Evolutionary conservation across 2,888 invertebrate genomes (phyloP).

Genomic region (Ethmia dodecea): DNA sequence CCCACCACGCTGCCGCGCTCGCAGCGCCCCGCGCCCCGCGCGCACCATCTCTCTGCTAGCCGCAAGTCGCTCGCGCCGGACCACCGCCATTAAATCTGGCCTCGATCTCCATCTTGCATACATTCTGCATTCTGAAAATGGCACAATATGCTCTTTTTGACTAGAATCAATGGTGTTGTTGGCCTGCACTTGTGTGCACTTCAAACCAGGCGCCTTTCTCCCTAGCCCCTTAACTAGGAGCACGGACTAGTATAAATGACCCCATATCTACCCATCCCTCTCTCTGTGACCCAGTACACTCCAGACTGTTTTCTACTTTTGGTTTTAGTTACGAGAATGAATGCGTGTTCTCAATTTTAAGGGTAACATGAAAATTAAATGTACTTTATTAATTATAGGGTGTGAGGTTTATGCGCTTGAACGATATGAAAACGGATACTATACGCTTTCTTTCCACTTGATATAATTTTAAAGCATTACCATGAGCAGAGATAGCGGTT

Average conservation of each 20-base stretch:
- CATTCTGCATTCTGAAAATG: neutral
- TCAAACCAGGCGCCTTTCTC: neutral
- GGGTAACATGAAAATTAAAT: neutral
- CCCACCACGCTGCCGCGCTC: slow-evolving; percentile 67
- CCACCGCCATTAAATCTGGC: slow-evolving; percentile 54
- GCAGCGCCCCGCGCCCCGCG: slow-evolving; percentile 65
- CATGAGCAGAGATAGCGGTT: no score
- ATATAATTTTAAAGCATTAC: no score
- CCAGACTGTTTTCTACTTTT: neutral
- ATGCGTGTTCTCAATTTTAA: slow-evolving; percentile 2
- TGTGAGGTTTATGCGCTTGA: slow-evolving; percentile 12
- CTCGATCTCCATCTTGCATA: slow-evolving; percentile 8
- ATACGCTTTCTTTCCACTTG: no score
- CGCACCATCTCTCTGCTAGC: slow-evolving; percentile 68
- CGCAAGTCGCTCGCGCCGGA: slow-evolving; percentile 75
- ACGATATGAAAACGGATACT: neutral
- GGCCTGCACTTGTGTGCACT: no score
- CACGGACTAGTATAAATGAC: no score
- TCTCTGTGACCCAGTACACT: slow-evolving; percentile 3
- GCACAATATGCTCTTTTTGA: no score
- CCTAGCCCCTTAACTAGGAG: no score
- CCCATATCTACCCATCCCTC: slow-evolving; percentile 5
- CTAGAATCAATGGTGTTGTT: no score
- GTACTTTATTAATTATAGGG: slow-evolving; percentile 4
- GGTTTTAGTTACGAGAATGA: slow-evolving; percentile 1